phyloP scores from a whole-genome alignment of 2,888 invertebrate genomes.

The Mimachlamys varia region DNA sequence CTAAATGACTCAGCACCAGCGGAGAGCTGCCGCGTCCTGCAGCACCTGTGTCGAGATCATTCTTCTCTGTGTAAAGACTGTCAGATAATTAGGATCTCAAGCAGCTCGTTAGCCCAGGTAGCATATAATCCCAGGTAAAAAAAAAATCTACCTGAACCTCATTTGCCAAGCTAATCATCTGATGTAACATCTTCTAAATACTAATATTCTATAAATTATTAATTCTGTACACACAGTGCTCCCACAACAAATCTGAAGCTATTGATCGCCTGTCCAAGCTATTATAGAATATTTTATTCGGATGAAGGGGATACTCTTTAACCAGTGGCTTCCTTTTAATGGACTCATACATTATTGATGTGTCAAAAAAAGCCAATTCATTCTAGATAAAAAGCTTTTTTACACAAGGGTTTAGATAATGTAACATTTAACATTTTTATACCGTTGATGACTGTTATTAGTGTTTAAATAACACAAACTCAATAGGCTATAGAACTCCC shows the following conservation, averaged over 20 bases:
- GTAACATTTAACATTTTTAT: neutral
- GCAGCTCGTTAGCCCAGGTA: neutral
- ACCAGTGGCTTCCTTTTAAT: neutral
- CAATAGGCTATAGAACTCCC: neutral
- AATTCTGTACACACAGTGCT: neutral
- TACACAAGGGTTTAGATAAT: neutral
- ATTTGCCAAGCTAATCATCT: neutral
- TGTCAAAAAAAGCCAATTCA: neutral
- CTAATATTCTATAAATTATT: neutral
- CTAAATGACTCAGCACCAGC: neutral
- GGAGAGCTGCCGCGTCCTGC: neutral
- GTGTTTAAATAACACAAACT: neutral
- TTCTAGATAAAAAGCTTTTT: neutral
- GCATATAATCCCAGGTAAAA: constrained; percentile 23
- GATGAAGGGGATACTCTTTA: neutral
- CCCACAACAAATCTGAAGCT: neutral
- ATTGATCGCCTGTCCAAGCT: neutral
- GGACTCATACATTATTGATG: neutral
- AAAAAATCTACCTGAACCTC: neutral
- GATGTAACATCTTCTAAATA: neutral
- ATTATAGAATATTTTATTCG: neutral
- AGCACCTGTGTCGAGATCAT: neutral
- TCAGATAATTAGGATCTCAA: neutral
- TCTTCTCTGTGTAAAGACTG: neutral
- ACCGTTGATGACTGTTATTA: neutral